A percentile compares a stretch with the other conserved stretches of the same genome.
Conservation (phyloP, 2,888 invertebrate species). For the Eulithis prunata region DNA sequence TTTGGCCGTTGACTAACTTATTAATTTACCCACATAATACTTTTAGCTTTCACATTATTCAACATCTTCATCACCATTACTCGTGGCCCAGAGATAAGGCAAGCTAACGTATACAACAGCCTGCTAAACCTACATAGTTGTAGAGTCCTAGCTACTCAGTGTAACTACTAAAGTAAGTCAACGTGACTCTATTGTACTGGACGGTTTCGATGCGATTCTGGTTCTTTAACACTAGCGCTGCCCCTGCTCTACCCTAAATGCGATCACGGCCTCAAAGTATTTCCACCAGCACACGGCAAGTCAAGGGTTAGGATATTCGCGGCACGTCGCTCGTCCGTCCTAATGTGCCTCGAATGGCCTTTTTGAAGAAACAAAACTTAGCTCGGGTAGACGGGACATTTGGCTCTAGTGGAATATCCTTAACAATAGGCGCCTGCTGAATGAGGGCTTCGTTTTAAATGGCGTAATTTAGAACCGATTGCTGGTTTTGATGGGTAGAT, state of each 20-base stretch:
- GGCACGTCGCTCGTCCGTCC: slow-evolving; percentile 59
- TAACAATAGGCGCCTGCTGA: slow-evolving; percentile 38
- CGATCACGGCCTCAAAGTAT: slow-evolving; percentile 22
- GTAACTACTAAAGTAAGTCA: too few relatives aligned
- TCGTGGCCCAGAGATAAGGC: too few relatives aligned
- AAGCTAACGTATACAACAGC: too few relatives aligned
- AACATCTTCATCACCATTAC: too few relatives aligned
- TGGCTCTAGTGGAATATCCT: slow-evolving; percentile 37
- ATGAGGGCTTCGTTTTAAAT: slow-evolving; percentile 28
- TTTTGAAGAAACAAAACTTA: slow-evolving; percentile 67
- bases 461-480: slow-evolving; percentile 27
- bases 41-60: too few relatives aligned
- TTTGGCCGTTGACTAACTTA: too few relatives aligned
- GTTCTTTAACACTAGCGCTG: too few relatives aligned
- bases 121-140: too few relatives aligned
- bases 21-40: too few relatives aligned
- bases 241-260: slow-evolving; percentile 6
- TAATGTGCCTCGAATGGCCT: slow-evolving; percentile 59
- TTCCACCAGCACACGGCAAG: slow-evolving; percentile 34
- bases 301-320: slow-evolving; percentile 48
- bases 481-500: slow-evolving; percentile 28
- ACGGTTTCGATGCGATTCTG: too few relatives aligned
- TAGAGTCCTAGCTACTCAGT: too few relatives aligned
- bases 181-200: too few relatives aligned
- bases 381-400: slow-evolving; percentile 37